Percentiles rank a stretch among this genome's conserved stretches.
These are phyloP conservation scores for Hirudinaria manillensis DNA, from an alignment of 2,888 invertebrate genomes.

Conservation along the genomic window DNA sequence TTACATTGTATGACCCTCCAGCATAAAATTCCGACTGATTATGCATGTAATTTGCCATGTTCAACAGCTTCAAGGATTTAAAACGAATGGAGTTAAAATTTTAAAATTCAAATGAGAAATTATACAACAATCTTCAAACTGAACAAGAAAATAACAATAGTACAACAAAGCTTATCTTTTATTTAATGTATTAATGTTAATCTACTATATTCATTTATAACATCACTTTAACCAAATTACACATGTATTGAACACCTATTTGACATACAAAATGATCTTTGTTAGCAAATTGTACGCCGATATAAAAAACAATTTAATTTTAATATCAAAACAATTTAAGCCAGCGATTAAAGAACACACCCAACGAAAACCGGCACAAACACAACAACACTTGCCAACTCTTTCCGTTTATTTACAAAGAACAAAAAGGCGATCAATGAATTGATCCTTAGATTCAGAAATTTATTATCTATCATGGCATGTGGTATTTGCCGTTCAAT, in stretches of 20 bases:
- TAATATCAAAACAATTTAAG: too few relatives aligned
- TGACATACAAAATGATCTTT: too few relatives aligned
- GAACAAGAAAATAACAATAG: neutral
- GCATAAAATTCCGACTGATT: constrained; percentile 18
- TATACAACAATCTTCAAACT: neutral
- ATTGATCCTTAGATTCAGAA: neutral
- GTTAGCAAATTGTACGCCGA: too few relatives aligned
- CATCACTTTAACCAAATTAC: too few relatives aligned
- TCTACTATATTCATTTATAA: too few relatives aligned
- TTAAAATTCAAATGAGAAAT: neutral
- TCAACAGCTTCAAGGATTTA: neutral
- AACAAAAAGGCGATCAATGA: neutral
- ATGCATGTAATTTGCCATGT: constrained; percentile 3
- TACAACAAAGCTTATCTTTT: too few relatives aligned
- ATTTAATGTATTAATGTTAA: too few relatives aligned
- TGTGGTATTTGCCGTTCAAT: too few relatives aligned
- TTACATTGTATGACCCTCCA: constrained; percentile 16
- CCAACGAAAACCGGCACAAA: neutral
- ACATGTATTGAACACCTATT: too few relatives aligned
- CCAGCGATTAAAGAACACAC: too few relatives aligned
- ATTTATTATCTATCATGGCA: neutral
- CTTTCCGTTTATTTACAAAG: constrained; percentile 12
- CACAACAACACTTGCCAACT: neutral
- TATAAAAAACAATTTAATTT: too few relatives aligned
- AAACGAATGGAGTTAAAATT: neutral